These are phyloP conservation scores for Diacarnus erythraeanus DNA, from an alignment of 37 sponge, comb jelly and placozoan species.

Conservation along the genomic window DNA sequence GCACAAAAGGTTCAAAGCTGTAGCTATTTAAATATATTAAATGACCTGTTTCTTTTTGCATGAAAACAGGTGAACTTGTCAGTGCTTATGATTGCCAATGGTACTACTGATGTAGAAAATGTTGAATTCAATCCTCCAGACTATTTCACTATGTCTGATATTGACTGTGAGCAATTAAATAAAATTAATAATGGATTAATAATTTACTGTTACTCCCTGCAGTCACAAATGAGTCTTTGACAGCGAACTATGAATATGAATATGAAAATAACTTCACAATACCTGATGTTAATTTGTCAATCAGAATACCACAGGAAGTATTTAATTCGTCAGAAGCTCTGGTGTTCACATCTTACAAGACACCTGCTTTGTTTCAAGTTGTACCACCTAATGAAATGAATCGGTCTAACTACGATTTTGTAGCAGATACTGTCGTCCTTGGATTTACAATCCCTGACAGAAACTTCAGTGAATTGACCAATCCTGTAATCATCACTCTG, in stretches of 20 bases:
- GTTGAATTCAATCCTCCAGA: background rate
- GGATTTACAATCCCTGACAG: constrained; percentile 6
- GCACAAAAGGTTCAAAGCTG: constrained; percentile 35
- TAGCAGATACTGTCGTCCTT: constrained; percentile 33
- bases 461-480: constrained; percentile 4
- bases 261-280: background rate
- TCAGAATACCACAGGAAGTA: constrained; percentile 17
- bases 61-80: background rate
- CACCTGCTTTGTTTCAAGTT: constrained; percentile 39
- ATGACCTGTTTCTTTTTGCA: background rate
- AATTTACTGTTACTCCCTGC: background rate
- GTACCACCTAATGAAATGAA: background rate
- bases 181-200: background rate
- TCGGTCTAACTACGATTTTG: background rate
- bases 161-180: background rate
- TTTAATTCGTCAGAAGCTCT: constrained; percentile 11
- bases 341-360: constrained; percentile 28
- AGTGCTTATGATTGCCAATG: background rate
- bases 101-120: background rate
- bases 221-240: background rate
- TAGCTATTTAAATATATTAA: background rate
- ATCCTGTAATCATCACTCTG: constrained; percentile 26
- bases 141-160: background rate
- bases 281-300: background rate
- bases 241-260: background rate